Conservation (phyloP, 92 coral and sea anemone species). For the Metridium senile region DNA sequence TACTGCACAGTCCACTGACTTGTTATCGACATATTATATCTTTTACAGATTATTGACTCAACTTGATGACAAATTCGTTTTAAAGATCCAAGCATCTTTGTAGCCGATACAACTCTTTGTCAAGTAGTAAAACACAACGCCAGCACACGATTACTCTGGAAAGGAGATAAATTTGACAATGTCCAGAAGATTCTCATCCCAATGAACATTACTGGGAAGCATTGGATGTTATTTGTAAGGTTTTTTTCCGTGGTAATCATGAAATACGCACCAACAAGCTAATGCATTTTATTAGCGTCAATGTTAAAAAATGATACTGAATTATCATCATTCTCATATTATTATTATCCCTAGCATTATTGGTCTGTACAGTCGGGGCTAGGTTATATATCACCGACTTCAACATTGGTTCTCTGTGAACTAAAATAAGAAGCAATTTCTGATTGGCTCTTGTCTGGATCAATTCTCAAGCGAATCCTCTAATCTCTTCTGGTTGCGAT, state of each 20-base stretch:
- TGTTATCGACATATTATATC: background rate
- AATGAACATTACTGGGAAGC: constrained; percentile 46
- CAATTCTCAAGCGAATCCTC: background rate
- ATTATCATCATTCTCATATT: no score
- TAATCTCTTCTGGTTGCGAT: background rate
- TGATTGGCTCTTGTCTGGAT: background rate
- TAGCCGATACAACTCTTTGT: constrained; percentile 60
- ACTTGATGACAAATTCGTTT: constrained; percentile 42
- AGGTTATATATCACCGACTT: no score
- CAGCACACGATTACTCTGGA: constrained; percentile 60
- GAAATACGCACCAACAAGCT: no score
- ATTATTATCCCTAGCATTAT: no score
- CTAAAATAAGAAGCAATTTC: background rate
- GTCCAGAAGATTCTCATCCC: constrained; percentile 54
- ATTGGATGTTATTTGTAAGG: constrained; percentile 68
- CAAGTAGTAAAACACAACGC: constrained; percentile 41
- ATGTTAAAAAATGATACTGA: no score
- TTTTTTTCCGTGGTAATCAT: no score
- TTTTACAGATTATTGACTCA: constrained; percentile 50
- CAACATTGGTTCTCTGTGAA: background rate
- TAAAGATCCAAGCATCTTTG: constrained; percentile 31
- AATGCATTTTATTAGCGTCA: no score
- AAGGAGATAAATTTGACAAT: constrained; percentile 35
- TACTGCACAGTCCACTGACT: no score
- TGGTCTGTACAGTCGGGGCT: no score